Evolutionary conservation across 2,797 vertebrate species (phyloP), one percentile per base, ranked within the genome.

Genomic region (Muscicapa striata): DNA sequence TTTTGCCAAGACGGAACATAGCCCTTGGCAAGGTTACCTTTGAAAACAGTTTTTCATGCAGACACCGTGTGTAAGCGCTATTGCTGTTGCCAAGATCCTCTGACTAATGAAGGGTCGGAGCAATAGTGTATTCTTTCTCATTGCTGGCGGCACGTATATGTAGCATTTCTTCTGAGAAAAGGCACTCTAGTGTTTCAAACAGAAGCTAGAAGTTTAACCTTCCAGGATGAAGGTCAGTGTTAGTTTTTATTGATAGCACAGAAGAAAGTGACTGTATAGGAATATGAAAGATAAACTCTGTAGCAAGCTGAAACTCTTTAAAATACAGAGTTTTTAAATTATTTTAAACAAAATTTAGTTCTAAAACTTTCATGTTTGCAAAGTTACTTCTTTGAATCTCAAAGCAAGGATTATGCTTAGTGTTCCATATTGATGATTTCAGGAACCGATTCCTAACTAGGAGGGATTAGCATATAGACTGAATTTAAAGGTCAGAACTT

Each of bases 21-120:
- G 97, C 98, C 97, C 96, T 97, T 98, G 98, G 98, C 98, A 98
- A 98, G 98, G 98, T 98, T 98, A 98, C 90, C 96, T 98, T 98
- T 98, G 98, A 98, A 98, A 98, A 94, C 89, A 97, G 93, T 97
- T 98, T 98, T 97, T 98, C 98, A 97, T 98, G 97, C 97, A 98
- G 97, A 94, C 96, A 85, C 87, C 1, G 34, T 98, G 57, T 93
- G 96, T 96, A 94, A 97, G 96, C 84, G 86, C 89, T 95, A 74
- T 91, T 94, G 93, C 95, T 95, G 89, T 97, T 98, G 97, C 97
- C 97, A 97, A 96, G 95, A 97, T 97, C 95, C 90, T 97, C 95
- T 97, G 96, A 97, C 97, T 98, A 98, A 98, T 98, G 97, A 98
- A 98, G 97, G 95, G 94, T 96, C 7, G 12, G 86, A 96, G 95